A percentile compares a stretch with the other conserved stretches of the same genome.
Conservation (phyloP, 2,888 invertebrate genomes). For the Acanthoscelides obtectus region DNA sequence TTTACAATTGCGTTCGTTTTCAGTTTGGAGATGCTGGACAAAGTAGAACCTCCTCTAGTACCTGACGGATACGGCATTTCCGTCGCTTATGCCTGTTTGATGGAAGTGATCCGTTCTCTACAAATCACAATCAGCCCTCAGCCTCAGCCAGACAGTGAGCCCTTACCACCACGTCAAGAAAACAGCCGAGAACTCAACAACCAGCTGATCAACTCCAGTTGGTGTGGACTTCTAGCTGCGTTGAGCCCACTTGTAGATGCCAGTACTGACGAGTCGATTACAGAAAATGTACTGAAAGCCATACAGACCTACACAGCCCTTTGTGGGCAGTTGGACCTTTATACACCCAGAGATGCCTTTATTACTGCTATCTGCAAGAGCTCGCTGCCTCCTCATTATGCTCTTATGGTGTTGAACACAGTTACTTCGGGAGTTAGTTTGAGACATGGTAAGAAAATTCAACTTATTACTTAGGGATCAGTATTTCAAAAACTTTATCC, state of each 20-base stretch:
- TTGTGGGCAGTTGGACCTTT: conserved; percentile 77
- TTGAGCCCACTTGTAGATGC: conserved; percentile 90
- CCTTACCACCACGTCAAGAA: conserved; percentile 33
- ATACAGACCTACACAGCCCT: conserved; percentile 87
- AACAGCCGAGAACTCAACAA: conserved; percentile 53
- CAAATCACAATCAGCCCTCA: conserved; percentile 66
- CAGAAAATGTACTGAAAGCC: conserved; percentile 87
- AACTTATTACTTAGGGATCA: too few species aligned
- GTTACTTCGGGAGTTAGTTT: conserved; percentile 52
- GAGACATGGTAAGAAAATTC: conserved; percentile 31
- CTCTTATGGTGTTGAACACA: conserved; percentile 76
- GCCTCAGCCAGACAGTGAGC: conserved; percentile 37
- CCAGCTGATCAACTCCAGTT: conserved; percentile 87
- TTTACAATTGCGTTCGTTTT: conserved; percentile 20
- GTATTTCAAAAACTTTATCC: too few species aligned
- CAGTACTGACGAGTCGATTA: conserved; percentile 88
- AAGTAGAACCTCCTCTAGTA: conserved; percentile 86
- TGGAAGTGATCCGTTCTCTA: conserved; percentile 86
- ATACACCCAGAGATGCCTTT: conserved; percentile 86
- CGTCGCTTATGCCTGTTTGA: conserved; percentile 87
- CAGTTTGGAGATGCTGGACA: conserved; percentile 94
- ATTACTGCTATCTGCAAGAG: conserved; percentile 92
- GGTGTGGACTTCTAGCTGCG: conserved; percentile 91
- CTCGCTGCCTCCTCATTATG: conserved; percentile 94
- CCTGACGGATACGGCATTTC: conserved; percentile 98